These are phyloP conservation scores for Alfaro cultratus DNA, from an alignment of 2,797 vertebrate species.

Conservation along the genomic window DNA sequence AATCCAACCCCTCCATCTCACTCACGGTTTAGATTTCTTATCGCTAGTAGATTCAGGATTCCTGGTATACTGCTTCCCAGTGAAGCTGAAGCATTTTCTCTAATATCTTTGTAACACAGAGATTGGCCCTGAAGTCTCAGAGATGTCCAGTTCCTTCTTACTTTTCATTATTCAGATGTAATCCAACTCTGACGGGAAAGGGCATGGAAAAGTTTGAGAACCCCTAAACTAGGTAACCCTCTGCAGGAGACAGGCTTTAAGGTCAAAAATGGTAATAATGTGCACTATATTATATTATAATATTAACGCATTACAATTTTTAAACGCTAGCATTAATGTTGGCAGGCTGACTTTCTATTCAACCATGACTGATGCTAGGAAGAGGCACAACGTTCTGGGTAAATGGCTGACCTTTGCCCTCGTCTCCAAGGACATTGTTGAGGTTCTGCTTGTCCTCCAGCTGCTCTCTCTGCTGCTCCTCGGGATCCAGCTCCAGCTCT, in stretches of 20 bases:
- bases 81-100: background rate
- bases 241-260: no score
- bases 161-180: background rate
- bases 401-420: conserved; percentile 64
- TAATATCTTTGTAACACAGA: background rate
- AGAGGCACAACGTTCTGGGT: background rate
- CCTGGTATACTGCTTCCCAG: conserved; percentile 31
- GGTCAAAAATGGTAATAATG: no score
- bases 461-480: conserved; percentile 58
- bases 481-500: conserved; percentile 84
- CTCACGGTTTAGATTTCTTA: conserved; percentile 52
- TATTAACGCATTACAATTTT: no score
- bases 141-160: background rate
- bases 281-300: no score
- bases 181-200: background rate
- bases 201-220: background rate
- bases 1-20: conserved; percentile 22
- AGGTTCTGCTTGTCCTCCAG: conserved; percentile 58
- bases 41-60: conserved; percentile 15
- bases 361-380: background rate
- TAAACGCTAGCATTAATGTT: background rate
- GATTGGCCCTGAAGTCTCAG: background rate
- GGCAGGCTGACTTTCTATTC: background rate
- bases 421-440: conserved; percentile 29
- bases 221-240: no score